Base-by-base conservation (phyloP, 2,797 vertebrate genomes). In the Crypturellus tataupa region DNA sequence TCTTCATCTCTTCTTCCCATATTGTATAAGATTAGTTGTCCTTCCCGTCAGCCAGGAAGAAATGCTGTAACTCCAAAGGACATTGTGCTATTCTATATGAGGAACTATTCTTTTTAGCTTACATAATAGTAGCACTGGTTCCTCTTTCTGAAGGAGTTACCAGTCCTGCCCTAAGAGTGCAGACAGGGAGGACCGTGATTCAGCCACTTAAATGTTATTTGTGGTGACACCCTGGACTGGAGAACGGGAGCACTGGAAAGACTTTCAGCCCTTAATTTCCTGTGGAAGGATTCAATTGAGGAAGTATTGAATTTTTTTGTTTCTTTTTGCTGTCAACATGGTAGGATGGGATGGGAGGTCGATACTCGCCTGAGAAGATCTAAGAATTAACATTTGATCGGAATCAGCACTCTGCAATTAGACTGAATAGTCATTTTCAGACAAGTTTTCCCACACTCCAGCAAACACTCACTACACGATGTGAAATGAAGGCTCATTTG, bases 241-340 rank as follows among this genome's bases (percentile, higher is more conserved):
- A 73, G 83, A 92, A 68, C 0, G 84, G 75, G 71, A 88, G 49
- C 53, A 65, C 8, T 5, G 49, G 75, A 75, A 53, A 83, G 49
- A 12, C 7, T 68, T 82, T 85, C 85, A 87, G 82, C 47, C 90
- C 93, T 95, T 84, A 14, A 87, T 94, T 95, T 96, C 95, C 95
- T 72, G 49, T 96, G 87, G 86, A 92, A 95, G 78, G 3, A 81
- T 62, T 71, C 84, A 79, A 56, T 87, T 81, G n/a, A 77, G 73
- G 67, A 94, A 77, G 53, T 68, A 46, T 15, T 67, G 85, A 71
- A 72, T 87, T 85, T 80, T 80, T 81, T 90, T 80, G 37, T 33
- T 80, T 94, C 75, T 90, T 56, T 83, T 64, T 90, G 68, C 56
- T 93, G 76, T 80, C 10, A 73, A 44, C 65, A 4, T 72, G 76